Conservation (phyloP, 2,113 vertebrate species). For the Spea bombifrons region DNA sequence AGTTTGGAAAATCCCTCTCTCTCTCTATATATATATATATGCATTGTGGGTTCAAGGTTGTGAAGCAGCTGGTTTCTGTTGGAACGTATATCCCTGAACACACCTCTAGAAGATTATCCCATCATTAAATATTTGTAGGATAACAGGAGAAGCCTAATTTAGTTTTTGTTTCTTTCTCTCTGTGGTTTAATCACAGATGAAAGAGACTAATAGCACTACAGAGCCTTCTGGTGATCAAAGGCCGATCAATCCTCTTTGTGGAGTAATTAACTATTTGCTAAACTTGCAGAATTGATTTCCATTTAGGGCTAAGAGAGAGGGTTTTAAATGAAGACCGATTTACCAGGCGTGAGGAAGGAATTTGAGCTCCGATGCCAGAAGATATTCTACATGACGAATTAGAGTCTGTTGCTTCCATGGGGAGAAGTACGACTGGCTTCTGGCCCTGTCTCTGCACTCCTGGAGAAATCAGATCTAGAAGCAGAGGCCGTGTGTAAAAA, state of each 20-base stretch:
- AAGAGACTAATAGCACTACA: slow-evolving; percentile 81
- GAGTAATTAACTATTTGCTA: slow-evolving; percentile 92
- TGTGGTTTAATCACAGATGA: slow-evolving; percentile 83
- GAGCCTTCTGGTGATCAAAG: slow-evolving; percentile 77
- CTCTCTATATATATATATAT: neutral
- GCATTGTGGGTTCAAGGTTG: slow-evolving; percentile 66
- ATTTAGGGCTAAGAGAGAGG: slow-evolving; percentile 82
- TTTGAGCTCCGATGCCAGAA: slow-evolving; percentile 72
- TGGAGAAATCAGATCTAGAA: slow-evolving; percentile 57
- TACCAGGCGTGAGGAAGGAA: slow-evolving; percentile 71
- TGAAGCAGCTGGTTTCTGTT: slow-evolving; percentile 60
- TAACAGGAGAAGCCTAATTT: slow-evolving; percentile 82
- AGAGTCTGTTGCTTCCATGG: slow-evolving; percentile 73
- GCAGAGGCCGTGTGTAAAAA: neutral
- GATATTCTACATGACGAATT: slow-evolving; percentile 76
- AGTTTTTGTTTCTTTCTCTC: slow-evolving; percentile 84
- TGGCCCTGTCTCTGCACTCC: slow-evolving; percentile 63
- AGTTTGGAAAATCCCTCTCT: slow-evolving; percentile 3
- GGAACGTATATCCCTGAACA: slow-evolving; percentile 64
- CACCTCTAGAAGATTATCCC: slow-evolving; percentile 77
- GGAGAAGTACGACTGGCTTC: slow-evolving; percentile 70
- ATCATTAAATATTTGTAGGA: slow-evolving; percentile 82
- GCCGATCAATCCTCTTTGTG: slow-evolving; percentile 83
- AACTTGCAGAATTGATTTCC: slow-evolving; percentile 90
- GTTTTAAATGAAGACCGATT: slow-evolving; percentile 86